Percentiles rank a stretch among this genome's conserved stretches.
These are phyloP conservation scores for Mimumesa dahlbomi DNA, from an alignment of 2,888 invertebrate species.

Conservation along the genomic window DNA sequence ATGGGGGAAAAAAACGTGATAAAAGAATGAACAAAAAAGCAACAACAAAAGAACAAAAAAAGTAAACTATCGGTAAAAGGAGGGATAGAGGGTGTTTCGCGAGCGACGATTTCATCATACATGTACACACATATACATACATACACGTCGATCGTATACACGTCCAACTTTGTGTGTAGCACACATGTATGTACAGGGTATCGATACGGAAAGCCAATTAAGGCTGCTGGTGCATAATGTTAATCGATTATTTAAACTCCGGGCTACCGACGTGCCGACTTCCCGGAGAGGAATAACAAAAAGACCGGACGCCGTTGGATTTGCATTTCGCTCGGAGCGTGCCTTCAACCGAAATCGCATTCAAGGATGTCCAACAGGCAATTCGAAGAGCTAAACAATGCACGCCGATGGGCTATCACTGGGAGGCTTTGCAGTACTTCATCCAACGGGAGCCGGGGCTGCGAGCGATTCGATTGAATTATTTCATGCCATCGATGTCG, in stretches of 20 bases:
- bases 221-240: slow-evolving; percentile 2
- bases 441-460: slow-evolving; percentile 32
- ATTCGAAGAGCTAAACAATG: slow-evolving; percentile 50
- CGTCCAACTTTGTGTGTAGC: too few species aligned
- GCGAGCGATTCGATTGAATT: slow-evolving; percentile 63
- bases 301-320: too few species aligned
- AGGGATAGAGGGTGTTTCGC: too few species aligned
- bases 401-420: slow-evolving; percentile 53
- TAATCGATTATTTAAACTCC: slow-evolving; percentile 17
- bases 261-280: not conserved
- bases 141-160: not conserved
- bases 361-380: slow-evolving; percentile 23
- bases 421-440: slow-evolving; percentile 38
- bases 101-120: not conserved
- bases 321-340: slow-evolving; percentile 16
- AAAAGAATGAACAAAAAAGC: too few species aligned
- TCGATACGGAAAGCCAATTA: slow-evolving; percentile 8
- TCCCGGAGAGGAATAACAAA: not conserved
- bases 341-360: slow-evolving; percentile 23
- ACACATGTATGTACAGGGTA: not conserved
- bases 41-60: too few species aligned
- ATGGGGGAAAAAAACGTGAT: too few species aligned
- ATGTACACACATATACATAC: too few species aligned
- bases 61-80: too few species aligned
- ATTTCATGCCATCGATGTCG: slow-evolving; percentile 62